Conservation (phyloP, 2,888 invertebrate genomes). For the Elysia crispata region DNA sequence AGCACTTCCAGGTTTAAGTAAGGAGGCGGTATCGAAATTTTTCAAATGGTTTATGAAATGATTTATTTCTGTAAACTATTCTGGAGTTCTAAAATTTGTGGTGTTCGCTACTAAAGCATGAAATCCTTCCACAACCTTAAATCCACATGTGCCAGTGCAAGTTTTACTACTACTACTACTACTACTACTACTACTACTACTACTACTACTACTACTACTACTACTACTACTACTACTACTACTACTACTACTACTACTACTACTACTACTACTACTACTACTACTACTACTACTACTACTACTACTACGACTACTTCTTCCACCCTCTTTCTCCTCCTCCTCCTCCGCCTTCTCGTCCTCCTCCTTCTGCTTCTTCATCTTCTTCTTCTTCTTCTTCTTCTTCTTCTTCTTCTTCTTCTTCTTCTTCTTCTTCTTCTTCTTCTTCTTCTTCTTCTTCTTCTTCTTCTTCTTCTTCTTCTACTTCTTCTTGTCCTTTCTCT, state of each 20-base stretch:
- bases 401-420: conserved; percentile 25
- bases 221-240: neutral
- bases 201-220: conserved; percentile 26
- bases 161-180: conserved; percentile 31
- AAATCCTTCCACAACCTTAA: too few species aligned
- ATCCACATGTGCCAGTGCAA: too few species aligned
- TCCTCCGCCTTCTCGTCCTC: conserved; percentile 16
- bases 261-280: neutral
- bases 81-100: too few species aligned
- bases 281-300: conserved; percentile 11
- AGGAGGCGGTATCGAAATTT: too few species aligned
- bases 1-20: too few species aligned
- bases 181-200: conserved; percentile 23
- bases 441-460: conserved; percentile 1
- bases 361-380: conserved; percentile 18
- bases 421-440: conserved; percentile 14
- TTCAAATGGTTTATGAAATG: too few species aligned
- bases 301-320: conserved; percentile 1
- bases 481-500: conserved; percentile 7
- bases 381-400: conserved; percentile 10
- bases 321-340: conserved; percentile 3
- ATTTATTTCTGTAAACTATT: too few species aligned
- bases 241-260: conserved; percentile 1
- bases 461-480: neutral
- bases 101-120: too few species aligned